Evolutionary conservation across 2,113 vertebrate species (phyloP), one percentile per base, ranked within the genome.

Genomic region (Pao palembangensis): DNA sequence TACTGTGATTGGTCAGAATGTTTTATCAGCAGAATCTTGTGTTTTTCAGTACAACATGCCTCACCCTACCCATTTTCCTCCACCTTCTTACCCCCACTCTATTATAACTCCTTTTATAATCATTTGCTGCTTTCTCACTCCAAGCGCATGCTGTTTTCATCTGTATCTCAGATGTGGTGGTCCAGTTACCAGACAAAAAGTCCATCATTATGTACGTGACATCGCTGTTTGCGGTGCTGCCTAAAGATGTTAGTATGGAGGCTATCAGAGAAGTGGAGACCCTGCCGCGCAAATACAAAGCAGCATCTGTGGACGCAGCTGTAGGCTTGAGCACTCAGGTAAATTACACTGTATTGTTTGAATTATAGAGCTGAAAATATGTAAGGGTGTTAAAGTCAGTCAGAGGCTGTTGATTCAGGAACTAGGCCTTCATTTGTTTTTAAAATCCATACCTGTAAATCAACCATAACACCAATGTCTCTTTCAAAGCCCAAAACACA

Each of bases 141-240:
- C 53, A 44, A 55, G 28, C 55, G 54, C 46, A 43, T 46, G 2
- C 70, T 54, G 16, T 61, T 38, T 59, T 62, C 25, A 52, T 64
- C 58, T 54, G 3, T 44, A 48, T 71, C 62, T 63, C 79, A 99
- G 97, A 99, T 68, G 93, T 99, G 82, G 95, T 95, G 2, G 96
- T 98, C 51, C 94, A 93, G 75, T 87, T 96, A 68, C 97, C 97
- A 56, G 97, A 99, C 85, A 99, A 99, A 83, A 99, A 99, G 86
- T 99, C 97, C 69, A 96, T 99, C 89, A 92, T 99, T 86, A 96
- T 99, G 95, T 99, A 99, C 67, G 91, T 99, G 85, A 99, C 94
- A 0, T 99, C 96, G 10, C 90, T 99, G 81, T 99, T 99, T 54
- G 96, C 98, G 10, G 96, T 95, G 66, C 92, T 99, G 63, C 97